These are phyloP conservation scores for Phengaris alcon DNA, from an alignment of 2,888 invertebrate genomes.

Conservation along the genomic window DNA sequence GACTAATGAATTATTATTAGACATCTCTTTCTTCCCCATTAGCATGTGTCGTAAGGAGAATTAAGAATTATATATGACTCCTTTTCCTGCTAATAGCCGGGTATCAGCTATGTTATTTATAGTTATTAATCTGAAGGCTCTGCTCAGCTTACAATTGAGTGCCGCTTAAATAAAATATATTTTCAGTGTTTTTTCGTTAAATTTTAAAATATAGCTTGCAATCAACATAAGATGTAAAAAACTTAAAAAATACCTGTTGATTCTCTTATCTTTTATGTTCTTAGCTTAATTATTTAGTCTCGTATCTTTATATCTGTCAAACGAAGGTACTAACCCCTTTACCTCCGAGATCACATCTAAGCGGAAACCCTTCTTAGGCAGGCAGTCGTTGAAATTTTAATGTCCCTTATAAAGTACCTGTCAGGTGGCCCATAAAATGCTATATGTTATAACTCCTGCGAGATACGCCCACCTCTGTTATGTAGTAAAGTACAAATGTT, in stretches of 20 bases:
- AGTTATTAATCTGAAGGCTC: too few species aligned
- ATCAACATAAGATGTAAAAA: neutral
- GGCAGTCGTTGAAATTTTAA: conserved; percentile 23
- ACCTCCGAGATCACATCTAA: conserved; percentile 12
- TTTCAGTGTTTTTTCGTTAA: neutral
- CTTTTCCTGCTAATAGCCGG: too few species aligned
- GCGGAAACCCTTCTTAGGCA: conserved; percentile 15
- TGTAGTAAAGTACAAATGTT: neutral
- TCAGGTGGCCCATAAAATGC: conserved; percentile 21
- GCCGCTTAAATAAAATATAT: too few species aligned
- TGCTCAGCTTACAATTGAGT: too few species aligned
- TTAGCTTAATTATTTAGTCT: conserved; percentile 4
- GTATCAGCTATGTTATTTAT: too few species aligned
- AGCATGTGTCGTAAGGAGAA: too few species aligned
- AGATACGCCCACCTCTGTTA: neutral
- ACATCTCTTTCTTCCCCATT: too few species aligned
- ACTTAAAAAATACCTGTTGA: neutral
- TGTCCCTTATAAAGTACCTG: conserved; percentile 20
- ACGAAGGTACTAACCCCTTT: conserved; percentile 1
- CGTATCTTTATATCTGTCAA: neutral
- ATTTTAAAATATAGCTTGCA: neutral
- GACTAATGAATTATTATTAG: too few species aligned
- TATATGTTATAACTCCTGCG: conserved; percentile 9
- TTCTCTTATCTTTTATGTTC: neutral
- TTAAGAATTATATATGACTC: too few species aligned